Evolutionary conservation across 2,888 invertebrate genomes (phyloP).

Genomic region (Yponomeuta plumbellus): DNA sequence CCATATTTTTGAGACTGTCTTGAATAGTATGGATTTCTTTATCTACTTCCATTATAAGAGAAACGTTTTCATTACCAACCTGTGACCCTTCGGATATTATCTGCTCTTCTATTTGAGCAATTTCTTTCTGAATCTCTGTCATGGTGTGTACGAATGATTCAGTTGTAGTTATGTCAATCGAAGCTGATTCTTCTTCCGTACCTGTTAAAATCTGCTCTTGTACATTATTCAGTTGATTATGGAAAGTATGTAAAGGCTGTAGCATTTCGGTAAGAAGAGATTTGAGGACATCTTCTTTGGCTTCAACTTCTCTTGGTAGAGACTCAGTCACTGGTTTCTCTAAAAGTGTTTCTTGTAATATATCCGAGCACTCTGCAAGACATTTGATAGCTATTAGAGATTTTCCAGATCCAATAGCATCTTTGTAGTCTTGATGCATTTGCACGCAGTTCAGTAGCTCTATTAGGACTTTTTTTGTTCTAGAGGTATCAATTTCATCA

Average conservation of each 20-base stretch:
- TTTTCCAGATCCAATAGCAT: slow-evolving; percentile 46
- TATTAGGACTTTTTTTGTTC: slow-evolving; percentile 30
- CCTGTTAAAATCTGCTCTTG: slow-evolving; percentile 50
- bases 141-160: slow-evolving; percentile 54
- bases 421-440: slow-evolving; percentile 49
- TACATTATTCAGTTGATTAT: slow-evolving; percentile 45
- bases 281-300: slow-evolving; percentile 36
- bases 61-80: slow-evolving; percentile 41
- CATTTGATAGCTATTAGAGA: slow-evolving; percentile 53
- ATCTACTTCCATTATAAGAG: slow-evolving; percentile 48
- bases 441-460: slow-evolving; percentile 39
- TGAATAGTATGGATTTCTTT: slow-evolving; percentile 52
- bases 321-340: slow-evolving; percentile 26
- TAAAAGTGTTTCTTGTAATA: slow-evolving; percentile 37
- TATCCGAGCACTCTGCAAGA: slow-evolving; percentile 50
- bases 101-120: slow-evolving; percentile 40
- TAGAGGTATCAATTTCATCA: slow-evolving; percentile 22
- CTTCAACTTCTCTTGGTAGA: slow-evolving; percentile 32
- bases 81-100: slow-evolving; percentile 35
- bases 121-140: slow-evolving; percentile 53
- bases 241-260: slow-evolving; percentile 48
- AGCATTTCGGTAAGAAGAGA: slow-evolving; percentile 46
- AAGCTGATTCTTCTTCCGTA: slow-evolving; percentile 43
- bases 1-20: slow-evolving; percentile 49
- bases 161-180: slow-evolving; percentile 46